Evolutionary conservation across 1,140 invertebrate species (phyloP).

Genomic region (Pachypsylla venusta): DNA sequence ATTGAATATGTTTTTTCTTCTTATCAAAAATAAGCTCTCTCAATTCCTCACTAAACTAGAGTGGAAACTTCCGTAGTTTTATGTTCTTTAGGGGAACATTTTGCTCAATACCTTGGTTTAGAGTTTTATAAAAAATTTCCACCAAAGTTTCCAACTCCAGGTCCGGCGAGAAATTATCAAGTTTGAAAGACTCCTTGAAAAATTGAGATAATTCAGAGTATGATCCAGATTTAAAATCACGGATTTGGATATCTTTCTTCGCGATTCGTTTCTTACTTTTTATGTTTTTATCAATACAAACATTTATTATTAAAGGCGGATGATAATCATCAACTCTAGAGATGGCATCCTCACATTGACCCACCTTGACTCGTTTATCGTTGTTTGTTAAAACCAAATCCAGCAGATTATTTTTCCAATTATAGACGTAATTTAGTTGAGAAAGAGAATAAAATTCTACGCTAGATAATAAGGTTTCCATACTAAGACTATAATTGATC

Average conservation of each 20-base stretch:
- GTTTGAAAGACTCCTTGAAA: conserved; percentile 20
- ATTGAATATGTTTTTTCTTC: background rate
- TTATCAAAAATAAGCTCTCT: background rate
- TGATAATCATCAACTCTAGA: conserved; percentile 15
- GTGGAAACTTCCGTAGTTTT: background rate
- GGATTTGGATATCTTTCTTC: conserved; percentile 10
- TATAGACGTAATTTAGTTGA: background rate
- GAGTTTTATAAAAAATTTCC: background rate
- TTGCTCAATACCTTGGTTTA: background rate
- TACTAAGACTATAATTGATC: background rate
- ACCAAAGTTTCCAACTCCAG: background rate
- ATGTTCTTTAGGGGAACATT: background rate
- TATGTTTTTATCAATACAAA: background rate
- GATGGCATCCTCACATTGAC: conserved; percentile 20
- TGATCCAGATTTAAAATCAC: background rate
- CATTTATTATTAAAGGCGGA: background rate
- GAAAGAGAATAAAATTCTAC: background rate
- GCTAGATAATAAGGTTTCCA: background rate
- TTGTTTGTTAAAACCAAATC: background rate
- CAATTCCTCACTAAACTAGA: background rate
- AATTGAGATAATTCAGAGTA: conserved; percentile 6
- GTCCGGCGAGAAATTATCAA: background rate
- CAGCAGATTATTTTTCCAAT: background rate
- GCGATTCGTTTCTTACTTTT: conserved; percentile 19
- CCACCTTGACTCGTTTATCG: background rate